These are phyloP conservation scores for Pandion haliaetus DNA, from an alignment of 2,113 vertebrate species.

Conservation along the genomic window DNA sequence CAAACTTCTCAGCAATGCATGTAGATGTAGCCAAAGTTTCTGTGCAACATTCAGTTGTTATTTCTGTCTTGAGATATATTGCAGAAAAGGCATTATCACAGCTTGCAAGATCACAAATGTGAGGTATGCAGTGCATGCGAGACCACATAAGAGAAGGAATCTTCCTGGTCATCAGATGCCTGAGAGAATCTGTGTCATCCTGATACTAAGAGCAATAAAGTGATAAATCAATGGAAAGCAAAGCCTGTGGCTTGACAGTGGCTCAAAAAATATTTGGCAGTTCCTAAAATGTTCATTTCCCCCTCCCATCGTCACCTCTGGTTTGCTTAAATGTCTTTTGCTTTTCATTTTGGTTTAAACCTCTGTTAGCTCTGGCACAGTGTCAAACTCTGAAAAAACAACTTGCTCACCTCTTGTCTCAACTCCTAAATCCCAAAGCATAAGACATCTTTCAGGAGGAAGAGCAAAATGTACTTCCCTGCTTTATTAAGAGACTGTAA, in stretches of 20 bases:
- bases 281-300: neutral
- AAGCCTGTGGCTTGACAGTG: neutral
- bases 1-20: neutral
- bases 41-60: neutral
- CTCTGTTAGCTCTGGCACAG: neutral
- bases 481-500: neutral
- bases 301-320: neutral
- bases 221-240: neutral
- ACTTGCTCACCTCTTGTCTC: neutral
- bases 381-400: neutral
- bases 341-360: neutral
- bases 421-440: neutral
- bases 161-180: neutral
- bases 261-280: neutral
- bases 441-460: neutral
- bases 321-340: neutral
- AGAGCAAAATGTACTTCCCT: neutral
- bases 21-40: neutral
- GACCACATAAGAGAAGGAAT: neutral
- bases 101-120: neutral
- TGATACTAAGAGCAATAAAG: neutral
- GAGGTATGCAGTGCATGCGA: neutral
- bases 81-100: neutral
- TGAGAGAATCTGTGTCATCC: neutral
- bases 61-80: neutral